Evolutionary conservation across 1,140 invertebrate species (phyloP), one percentile per base, ranked within the genome.

Genomic region (Trissolcus basalis): DNA sequence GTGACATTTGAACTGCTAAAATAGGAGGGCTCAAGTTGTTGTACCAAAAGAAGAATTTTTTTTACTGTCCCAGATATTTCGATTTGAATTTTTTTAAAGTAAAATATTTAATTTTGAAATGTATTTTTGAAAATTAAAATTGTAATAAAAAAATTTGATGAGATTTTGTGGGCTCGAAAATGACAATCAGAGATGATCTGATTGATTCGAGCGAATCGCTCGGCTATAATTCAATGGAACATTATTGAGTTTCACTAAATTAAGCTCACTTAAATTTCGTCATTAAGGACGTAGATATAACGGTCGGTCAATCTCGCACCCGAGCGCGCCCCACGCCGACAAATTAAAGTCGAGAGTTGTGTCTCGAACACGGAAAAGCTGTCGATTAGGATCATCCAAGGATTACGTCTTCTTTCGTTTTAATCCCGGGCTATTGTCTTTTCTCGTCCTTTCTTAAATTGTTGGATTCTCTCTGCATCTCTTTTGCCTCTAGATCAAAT

Each of bases 321-420:
- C 1, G 19, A 27, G 19, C 39, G 48, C 27, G 7, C 12, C 35
- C 53, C 14, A 45, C 51, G 68, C 47, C 50, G 59, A 71, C 68
- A 58, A 71, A 71, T 71, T 71, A 53, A 59, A 50, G 39, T 64
- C 47, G 15, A 64, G 54, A 45, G 41, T 7, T 64, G 44, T 63
- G 53, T 58, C 59, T 72, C 27, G 51, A 50, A 61, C 12, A 15
- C 35, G 49, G 36, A 47, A 10, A 48, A 58, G 51, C 44, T 53
- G 68, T 51, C 59, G 59, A 71, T 63, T 63, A 71, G 59, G 59
- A 63, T 71, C 63, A 71, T 71, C 68, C 59, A 11, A 41, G 53
- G 68, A 71, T 71, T 71, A 71, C 59, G 15, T 58, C 53, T 64
- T 63, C 45, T 36, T 70, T 49, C 58, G 44, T 63, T 36, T 70